These are phyloP conservation scores for Calliphora vicina DNA, from an alignment of 1,140 invertebrate genomes.

Conservation along the genomic window DNA sequence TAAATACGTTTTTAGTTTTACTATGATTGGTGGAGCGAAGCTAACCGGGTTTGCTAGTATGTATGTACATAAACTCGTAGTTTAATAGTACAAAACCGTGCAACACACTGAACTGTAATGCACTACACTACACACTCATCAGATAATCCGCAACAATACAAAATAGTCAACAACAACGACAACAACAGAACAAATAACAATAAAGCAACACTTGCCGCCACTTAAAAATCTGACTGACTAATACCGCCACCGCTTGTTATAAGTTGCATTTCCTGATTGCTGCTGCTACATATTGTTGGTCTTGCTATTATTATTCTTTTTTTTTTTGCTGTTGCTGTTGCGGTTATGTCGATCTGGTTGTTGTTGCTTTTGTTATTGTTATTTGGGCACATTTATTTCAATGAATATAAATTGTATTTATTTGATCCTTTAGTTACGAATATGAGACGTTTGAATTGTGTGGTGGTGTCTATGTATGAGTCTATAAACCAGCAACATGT, in stretches of 20 bases:
- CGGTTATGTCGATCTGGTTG: neutral
- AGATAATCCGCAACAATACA: neutral
- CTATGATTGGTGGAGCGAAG: no score
- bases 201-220: constrained; percentile 33
- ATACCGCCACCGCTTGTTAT: constrained; percentile 12
- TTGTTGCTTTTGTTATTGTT: neutral
- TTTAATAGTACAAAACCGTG: neutral
- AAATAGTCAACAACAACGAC: constrained; percentile 6
- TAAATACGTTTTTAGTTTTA: no score
- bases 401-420: constrained; percentile 10
- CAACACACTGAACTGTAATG: neutral
- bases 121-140: no score
- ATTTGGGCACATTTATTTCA: neutral
- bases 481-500: neutral
- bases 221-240: constrained; percentile 16
- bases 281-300: neutral
- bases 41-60: no score
- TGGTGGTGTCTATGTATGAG: neutral
- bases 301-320: neutral
- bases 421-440: neutral
- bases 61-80: no score
- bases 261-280: neutral
- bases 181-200: constrained; percentile 13
- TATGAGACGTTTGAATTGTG: neutral
- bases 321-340: neutral